Evolutionary conservation across 2,888 invertebrate species (phyloP).

Genomic region (Rhimphoctona megacephalus): DNA sequence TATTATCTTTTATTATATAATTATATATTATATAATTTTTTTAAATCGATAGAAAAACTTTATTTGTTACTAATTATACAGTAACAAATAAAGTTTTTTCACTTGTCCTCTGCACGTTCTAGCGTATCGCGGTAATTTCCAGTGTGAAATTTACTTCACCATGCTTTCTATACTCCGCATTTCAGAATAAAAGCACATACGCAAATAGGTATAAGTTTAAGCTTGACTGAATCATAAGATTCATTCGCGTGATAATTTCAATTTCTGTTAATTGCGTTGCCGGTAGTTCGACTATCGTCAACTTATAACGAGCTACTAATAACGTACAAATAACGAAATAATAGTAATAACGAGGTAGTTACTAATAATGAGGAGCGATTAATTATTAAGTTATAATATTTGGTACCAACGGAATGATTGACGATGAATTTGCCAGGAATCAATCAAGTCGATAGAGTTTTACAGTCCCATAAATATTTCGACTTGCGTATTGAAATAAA

Average conservation of each 20-base stretch:
- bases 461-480: not conserved
- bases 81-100: not conserved
- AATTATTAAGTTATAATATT: not conserved
- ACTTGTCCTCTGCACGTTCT: not conserved
- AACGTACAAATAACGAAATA: too few relatives aligned
- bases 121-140: not conserved
- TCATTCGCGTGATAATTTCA: conserved; percentile 31
- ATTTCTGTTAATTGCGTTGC: conserved; percentile 28
- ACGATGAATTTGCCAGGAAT: not conserved
- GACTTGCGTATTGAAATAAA: not conserved
- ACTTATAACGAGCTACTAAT: too few relatives aligned
- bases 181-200: not conserved
- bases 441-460: not conserved
- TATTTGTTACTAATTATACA: too few relatives aligned
- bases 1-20: too few relatives aligned
- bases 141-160: conserved; percentile 4
- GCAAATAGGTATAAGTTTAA: not conserved
- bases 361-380: conserved; percentile 12
- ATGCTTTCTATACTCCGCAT: not conserved
- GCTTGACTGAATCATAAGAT: conserved; percentile 7
- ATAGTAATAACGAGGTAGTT: too few relatives aligned
- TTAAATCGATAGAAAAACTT: too few relatives aligned
- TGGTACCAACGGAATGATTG: not conserved
- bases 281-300: not conserved
- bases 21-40: too few relatives aligned